Percentiles rank a stretch among this genome's conserved stretches.
phyloP scores from a whole-genome alignment of 1,140 invertebrate species.

The Limonius californicus region DNA sequence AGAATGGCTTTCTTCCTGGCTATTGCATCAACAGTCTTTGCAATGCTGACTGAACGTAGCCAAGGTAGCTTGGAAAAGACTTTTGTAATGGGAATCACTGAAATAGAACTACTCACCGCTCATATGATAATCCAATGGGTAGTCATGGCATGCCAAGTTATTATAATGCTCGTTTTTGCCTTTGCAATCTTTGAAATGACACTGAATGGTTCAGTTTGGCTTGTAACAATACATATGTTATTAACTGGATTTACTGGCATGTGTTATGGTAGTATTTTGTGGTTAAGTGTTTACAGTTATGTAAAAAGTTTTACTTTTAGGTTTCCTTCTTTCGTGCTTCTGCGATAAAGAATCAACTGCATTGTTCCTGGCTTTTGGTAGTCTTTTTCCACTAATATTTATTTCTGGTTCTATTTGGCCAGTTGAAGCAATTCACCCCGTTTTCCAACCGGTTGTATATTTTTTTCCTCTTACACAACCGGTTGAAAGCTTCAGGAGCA shows the following conservation, averaged over 20 bases:
- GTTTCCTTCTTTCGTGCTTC: not conserved
- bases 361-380: conserved; percentile 71
- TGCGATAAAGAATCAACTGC: not conserved
- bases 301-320: conserved; percentile 25
- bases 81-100: conserved; percentile 70
- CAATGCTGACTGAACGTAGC: conserved; percentile 86
- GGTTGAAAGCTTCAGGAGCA: not conserved
- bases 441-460: conserved; percentile 51
- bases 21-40: conserved; percentile 86
- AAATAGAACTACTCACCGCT: conserved; percentile 73
- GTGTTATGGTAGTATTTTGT: conserved; percentile 78
- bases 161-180: conserved; percentile 75
- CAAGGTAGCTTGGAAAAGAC: conserved; percentile 87
- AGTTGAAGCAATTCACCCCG: conserved; percentile 72
- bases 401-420: conserved; percentile 82
- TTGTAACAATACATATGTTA: conserved; percentile 73
- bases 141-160: conserved; percentile 80
- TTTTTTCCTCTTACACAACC: not conserved
- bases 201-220: conserved; percentile 69
- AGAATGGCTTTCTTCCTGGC: conserved; percentile 94
- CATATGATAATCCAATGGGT: conserved; percentile 84
- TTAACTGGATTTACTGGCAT: conserved; percentile 88
- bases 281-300: not conserved
- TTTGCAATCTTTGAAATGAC: conserved; percentile 81
- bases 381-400: conserved; percentile 85